Evolutionary conservation across 2,797 vertebrate genomes (phyloP).

Genomic region (Pseudomugil tenellus): DNA sequence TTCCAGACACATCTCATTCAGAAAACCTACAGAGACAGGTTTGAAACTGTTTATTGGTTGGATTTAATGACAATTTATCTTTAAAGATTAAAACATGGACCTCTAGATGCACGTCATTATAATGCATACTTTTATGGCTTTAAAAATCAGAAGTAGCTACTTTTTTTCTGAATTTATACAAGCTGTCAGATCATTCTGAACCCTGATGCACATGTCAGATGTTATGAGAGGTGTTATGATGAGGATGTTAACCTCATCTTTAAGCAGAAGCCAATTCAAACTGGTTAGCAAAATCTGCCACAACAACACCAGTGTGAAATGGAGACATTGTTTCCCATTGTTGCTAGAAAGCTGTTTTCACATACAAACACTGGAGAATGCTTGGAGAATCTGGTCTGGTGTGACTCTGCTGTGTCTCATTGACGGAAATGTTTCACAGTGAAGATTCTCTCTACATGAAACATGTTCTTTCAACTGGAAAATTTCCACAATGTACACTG

Average conservation of each 20-base stretch:
- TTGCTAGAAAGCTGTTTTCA: neutral
- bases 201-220: neutral
- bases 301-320: neutral
- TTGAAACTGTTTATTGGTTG: neutral
- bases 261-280: neutral
- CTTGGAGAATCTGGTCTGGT: neutral
- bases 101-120: neutral
- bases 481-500: neutral
- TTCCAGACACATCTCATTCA: neutral
- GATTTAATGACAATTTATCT: neutral
- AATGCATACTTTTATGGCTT: neutral
- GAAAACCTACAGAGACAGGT: neutral
- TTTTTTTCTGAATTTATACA: neutral
- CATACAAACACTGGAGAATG: neutral
- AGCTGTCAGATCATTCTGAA: neutral
- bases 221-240: no score
- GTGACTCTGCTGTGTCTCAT: constrained; percentile 1
- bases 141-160: neutral
- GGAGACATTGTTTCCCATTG: neutral
- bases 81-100: neutral
- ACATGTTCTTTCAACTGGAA: neutral
- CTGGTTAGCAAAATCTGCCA: neutral
- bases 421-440: neutral
- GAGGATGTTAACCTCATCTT: neutral
- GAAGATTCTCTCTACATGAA: neutral